These are phyloP conservation scores for Serripes groenlandicus DNA, from an alignment of 2,888 invertebrate genomes.

Conservation along the genomic window DNA sequence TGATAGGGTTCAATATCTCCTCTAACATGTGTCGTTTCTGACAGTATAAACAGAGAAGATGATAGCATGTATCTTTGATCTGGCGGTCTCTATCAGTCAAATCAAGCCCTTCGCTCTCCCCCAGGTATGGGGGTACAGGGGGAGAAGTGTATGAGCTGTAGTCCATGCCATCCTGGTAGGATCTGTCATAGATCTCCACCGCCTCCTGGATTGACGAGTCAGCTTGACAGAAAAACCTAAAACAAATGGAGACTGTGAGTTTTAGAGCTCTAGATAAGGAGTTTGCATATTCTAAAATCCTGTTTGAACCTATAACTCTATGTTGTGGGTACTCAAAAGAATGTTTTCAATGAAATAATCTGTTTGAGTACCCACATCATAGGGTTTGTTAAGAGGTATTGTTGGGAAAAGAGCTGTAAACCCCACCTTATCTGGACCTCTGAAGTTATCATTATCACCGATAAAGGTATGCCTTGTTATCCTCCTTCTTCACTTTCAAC, in stretches of 20 bases:
- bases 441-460: no score
- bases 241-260: conserved; percentile 34
- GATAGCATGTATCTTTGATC: conserved; percentile 91
- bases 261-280: no score
- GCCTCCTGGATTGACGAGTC: conserved; percentile 92
- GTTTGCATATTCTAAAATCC: no score
- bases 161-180: conserved; percentile 83
- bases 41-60: conserved; percentile 93
- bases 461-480: no score
- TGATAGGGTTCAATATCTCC: conserved; percentile 91
- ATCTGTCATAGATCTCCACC: conserved; percentile 91
- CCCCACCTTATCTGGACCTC: no score
- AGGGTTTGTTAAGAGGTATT: no score
- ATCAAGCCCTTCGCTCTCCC: conserved; percentile 60
- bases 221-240: conserved; percentile 91
- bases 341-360: no score
- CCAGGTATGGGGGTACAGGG: conserved; percentile 85
- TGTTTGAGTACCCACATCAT: no score
- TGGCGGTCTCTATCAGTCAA: conserved; percentile 52
- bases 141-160: conserved; percentile 79
- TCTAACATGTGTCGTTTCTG: conserved; percentile 88
- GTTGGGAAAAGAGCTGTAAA: no score
- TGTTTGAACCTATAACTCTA: no score
- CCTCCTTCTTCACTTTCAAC: no score
- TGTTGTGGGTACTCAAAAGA: no score